These are phyloP conservation scores for Chymomyza caudatula DNA, from an alignment of 2,888 invertebrate species.

Conservation along the genomic window DNA sequence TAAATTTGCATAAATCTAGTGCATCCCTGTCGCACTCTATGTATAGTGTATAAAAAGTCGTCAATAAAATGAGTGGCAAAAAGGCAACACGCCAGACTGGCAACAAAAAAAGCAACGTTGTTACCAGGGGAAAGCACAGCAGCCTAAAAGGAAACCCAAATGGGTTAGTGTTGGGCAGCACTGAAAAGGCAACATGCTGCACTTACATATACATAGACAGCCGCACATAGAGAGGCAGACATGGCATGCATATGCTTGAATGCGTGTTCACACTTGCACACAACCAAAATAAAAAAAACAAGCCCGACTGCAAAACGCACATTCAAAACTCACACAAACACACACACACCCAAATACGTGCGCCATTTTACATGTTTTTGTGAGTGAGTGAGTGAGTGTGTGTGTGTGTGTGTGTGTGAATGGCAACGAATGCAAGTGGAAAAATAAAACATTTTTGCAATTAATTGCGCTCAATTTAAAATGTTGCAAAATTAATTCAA, in stretches of 20 bases:
- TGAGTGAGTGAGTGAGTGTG: slow-evolving; percentile 31
- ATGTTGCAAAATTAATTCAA: slow-evolving; percentile 77
- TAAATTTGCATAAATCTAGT: neutral
- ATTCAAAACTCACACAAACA: slow-evolving; percentile 47
- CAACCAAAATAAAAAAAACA: slow-evolving; percentile 39
- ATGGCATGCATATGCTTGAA: slow-evolving; percentile 68
- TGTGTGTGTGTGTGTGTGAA: slow-evolving; percentile 25
- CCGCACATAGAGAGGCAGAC: slow-evolving; percentile 29
- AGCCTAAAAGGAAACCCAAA: neutral
- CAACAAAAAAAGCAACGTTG: slow-evolving; percentile 38
- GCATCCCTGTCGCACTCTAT: neutral
- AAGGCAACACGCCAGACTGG: slow-evolving; percentile 59
- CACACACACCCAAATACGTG: slow-evolving; percentile 11
- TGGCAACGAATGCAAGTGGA: slow-evolving; percentile 66
- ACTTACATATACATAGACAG: neutral
- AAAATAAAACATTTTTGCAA: slow-evolving; percentile 74
- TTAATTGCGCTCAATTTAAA: slow-evolving; percentile 77
- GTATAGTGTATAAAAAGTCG: neutral
- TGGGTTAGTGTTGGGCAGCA: slow-evolving; percentile 2
- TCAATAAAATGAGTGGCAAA: slow-evolving; percentile 63
- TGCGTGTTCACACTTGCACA: slow-evolving; percentile 72
- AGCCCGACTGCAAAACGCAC: slow-evolving; percentile 57
- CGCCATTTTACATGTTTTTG: neutral
- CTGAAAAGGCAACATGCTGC: neutral
- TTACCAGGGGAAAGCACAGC: neutral